These are phyloP conservation scores for Gymnocheta viridis DNA, from an alignment of 2,888 invertebrate genomes.

Conservation along the genomic window DNA sequence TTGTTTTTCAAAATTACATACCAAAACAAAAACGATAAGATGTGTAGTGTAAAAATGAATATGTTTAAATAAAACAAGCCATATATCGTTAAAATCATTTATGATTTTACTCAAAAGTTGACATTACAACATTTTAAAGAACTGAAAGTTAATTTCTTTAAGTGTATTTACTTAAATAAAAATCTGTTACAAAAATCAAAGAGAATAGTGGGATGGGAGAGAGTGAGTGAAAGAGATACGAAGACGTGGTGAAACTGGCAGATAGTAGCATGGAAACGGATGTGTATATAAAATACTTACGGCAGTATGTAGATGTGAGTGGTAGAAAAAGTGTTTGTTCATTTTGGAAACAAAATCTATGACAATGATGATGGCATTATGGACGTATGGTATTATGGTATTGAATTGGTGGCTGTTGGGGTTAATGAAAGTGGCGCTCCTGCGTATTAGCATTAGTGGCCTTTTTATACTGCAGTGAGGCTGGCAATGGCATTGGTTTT, in stretches of 20 bases:
- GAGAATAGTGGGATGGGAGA: not conserved
- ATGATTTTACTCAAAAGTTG: no score
- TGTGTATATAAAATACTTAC: slow-evolving; percentile 10
- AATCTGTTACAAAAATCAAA: not conserved
- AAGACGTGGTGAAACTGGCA: slow-evolving; percentile 32
- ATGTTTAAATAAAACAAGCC: no score
- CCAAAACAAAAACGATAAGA: no score
- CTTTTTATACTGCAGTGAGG: slow-evolving; percentile 75
- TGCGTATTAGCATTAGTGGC: slow-evolving; percentile 47
- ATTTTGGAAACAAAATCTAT: slow-evolving; percentile 21
- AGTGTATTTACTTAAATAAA: slow-evolving; percentile 15
- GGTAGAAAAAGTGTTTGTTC: not conserved
- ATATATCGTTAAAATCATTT: no score
- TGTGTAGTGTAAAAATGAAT: no score
- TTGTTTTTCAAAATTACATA: no score
- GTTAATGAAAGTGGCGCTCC: slow-evolving; percentile 32
- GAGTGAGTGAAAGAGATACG: slow-evolving; percentile 17
- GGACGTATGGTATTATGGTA: not conserved
- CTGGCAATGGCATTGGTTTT: slow-evolving; percentile 78
- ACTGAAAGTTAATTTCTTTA: not conserved
- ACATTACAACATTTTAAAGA: no score
- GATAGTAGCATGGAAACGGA: slow-evolving; percentile 8
- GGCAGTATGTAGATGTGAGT: not conserved
- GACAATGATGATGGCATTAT: slow-evolving; percentile 36
- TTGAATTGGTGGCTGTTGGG: slow-evolving; percentile 11